These are phyloP conservation scores for Drosophila heteroneura DNA, from an alignment of 2,888 invertebrate genomes.

Conservation along the genomic window DNA sequence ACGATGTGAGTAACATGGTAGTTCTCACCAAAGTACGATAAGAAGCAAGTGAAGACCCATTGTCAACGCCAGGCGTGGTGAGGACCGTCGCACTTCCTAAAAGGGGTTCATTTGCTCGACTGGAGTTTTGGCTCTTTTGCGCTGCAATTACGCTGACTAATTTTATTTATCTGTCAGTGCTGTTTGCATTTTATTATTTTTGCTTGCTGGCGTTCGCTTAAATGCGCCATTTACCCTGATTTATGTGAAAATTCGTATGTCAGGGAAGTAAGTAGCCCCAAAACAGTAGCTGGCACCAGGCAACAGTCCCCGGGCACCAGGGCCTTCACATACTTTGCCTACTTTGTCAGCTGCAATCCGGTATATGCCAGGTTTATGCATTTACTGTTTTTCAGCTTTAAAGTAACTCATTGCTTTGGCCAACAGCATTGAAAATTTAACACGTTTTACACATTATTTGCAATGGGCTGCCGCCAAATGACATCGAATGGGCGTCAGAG, in stretches of 20 bases:
- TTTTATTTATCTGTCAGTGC: conserved; percentile 69
- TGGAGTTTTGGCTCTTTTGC: conserved; percentile 13
- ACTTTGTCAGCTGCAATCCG: conserved; percentile 21
- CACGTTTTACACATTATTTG: conserved; percentile 71
- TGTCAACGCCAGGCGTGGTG: background rate
- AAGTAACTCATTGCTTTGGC: conserved; percentile 48
- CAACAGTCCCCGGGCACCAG: background rate
- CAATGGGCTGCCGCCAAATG: conserved; percentile 51
- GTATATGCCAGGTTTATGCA: conserved; percentile 11
- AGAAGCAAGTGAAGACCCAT: background rate
- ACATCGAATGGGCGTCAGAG: conserved; percentile 16
- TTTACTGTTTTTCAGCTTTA: conserved; percentile 49
- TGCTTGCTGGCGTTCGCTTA: conserved; percentile 55
- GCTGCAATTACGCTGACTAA: conserved; percentile 71
- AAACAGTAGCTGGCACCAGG: conserved; percentile 15
- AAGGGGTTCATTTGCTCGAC: conserved; percentile 15
- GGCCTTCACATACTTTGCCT: conserved; percentile 1
- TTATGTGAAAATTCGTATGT: conserved; percentile 77
- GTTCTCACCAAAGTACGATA: conserved; percentile 36
- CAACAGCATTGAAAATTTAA: conserved; percentile 32
- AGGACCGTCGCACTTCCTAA: background rate
- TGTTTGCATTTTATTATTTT: conserved; percentile 48
- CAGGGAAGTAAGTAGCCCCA: conserved; percentile 17
- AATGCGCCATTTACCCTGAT: conserved; percentile 73
- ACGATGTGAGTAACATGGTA: conserved; percentile 55